Evolutionary conservation across 2,113 vertebrate genomes (phyloP), one percentile per base, ranked within the genome.

Genomic region (Notarius quadriscutis): DNA sequence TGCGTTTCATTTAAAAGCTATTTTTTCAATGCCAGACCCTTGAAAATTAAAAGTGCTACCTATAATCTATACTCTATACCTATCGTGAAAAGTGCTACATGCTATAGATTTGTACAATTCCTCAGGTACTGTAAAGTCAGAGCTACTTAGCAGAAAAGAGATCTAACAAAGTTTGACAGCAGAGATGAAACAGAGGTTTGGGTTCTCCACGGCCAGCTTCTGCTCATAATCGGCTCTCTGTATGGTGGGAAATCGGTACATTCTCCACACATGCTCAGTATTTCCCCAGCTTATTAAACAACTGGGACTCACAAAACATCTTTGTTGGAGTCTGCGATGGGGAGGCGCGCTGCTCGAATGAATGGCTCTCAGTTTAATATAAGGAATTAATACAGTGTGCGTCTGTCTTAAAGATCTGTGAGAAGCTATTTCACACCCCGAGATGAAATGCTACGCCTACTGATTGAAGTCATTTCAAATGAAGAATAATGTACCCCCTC

Each of bases 331-430:
- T 78, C 90, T 89, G 79, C 9, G 83, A 88, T 65, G 81, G 48
- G 41, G 67, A 55, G 86, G 50, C 41, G 34, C 14, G 15, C 34
- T 85, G 85, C 53, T 60, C 20, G 62, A 80, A 89, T 90, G 86
- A 92, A 89, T 82, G 80, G 80, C 18, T 88, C 84, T 88, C 90
- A 90, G 87, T 88, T 84, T 91, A 87, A 89, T 91, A 87, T 87
- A 89, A 86, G 88, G 92, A 91, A 92, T 92, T 91, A 92, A 93
- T 93, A 92, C 34, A 92, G 90, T 90, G 90, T 87, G 74, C 84
- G 50, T 78, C 91, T 91, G 92, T 93, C 92, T 91, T 92, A 94
- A 90, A 88, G 30, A 85, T 89, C 88, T 87, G 89, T 57, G 85
- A 91, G 85, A 87, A 87, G 90, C 83, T 88, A 89, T 85, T 87